Evolutionary conservation across 2,113 vertebrate genomes (phyloP).

Genomic region (Phoenicopterus ruber): DNA sequence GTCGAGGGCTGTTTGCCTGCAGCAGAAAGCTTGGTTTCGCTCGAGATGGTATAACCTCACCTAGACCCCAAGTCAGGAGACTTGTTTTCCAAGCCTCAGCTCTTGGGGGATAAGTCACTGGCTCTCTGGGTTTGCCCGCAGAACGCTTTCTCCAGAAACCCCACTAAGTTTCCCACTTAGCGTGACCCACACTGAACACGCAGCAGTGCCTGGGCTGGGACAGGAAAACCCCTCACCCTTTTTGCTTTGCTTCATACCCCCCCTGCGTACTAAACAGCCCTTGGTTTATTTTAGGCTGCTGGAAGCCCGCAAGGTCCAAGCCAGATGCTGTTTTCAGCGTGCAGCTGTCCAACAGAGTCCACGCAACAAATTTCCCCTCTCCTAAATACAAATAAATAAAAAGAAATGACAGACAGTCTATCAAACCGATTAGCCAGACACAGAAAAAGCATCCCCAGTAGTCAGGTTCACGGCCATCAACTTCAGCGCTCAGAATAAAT

Average conservation of each 20-base stretch:
- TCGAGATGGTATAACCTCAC: not conserved
- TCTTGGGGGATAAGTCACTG: not conserved
- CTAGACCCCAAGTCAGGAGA: not conserved
- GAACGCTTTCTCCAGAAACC: not conserved
- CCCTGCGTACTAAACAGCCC: not conserved
- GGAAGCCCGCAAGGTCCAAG: not conserved
- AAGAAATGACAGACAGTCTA: constrained; percentile 13
- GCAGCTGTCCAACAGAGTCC: not conserved
- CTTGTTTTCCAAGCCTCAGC: not conserved
- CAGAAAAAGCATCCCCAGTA: not conserved
- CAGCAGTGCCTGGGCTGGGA: not conserved
- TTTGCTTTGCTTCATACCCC: not conserved
- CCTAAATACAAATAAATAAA: not conserved
- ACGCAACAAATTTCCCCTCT: not conserved
- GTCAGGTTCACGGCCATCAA: constrained; percentile 3
- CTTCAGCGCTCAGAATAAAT: not conserved
- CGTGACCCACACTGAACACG: fast-evolving
- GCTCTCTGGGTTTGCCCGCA: not conserved
- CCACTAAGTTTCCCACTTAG: not conserved
- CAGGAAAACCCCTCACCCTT: not conserved
- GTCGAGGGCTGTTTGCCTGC: not conserved
- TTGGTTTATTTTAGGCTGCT: not conserved
- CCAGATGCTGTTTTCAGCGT: not conserved
- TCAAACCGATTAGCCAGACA: not conserved
- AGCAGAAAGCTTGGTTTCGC: not conserved